phyloP scores from a whole-genome alignment of 2,113 vertebrate genomes.

The human region DNA sequence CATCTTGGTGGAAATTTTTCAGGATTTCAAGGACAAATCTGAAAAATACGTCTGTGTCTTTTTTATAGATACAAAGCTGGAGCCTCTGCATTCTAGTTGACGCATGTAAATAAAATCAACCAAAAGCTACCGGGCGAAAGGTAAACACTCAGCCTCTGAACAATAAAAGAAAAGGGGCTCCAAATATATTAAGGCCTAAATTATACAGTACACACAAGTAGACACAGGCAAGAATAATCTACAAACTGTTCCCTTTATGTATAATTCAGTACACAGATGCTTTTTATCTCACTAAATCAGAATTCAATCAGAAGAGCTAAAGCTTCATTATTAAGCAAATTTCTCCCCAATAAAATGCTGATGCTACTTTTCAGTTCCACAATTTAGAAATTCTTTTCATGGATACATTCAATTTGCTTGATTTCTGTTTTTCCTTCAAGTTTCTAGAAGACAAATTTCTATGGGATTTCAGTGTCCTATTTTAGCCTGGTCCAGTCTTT shows the following conservation, averaged over 20 bases:
- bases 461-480: neutral
- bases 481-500: neutral
- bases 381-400: conserved; percentile 29
- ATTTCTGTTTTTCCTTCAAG: neutral
- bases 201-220: conserved; percentile 26
- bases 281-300: conserved; percentile 55
- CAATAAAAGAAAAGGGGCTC: conserved; percentile 26
- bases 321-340: conserved; percentile 61
- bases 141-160: conserved; percentile 21
- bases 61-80: conserved; percentile 7
- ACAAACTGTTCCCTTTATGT: conserved; percentile 49
- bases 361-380: neutral
- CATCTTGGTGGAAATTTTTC: neutral
- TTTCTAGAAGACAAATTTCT: neutral
- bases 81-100: neutral
- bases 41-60: neutral
- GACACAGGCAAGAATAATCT: conserved; percentile 23
- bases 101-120: conserved; percentile 46
- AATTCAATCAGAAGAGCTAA: conserved; percentile 44
- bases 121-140: conserved; percentile 35
- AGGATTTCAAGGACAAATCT: conserved; percentile 11
- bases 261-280: conserved; percentile 58
- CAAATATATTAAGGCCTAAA: conserved; percentile 54
- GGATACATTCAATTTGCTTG: neutral
- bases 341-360: neutral